Evolutionary conservation across 2,888 invertebrate species (phyloP).

Genomic region (Calliopum simillimum): DNA sequence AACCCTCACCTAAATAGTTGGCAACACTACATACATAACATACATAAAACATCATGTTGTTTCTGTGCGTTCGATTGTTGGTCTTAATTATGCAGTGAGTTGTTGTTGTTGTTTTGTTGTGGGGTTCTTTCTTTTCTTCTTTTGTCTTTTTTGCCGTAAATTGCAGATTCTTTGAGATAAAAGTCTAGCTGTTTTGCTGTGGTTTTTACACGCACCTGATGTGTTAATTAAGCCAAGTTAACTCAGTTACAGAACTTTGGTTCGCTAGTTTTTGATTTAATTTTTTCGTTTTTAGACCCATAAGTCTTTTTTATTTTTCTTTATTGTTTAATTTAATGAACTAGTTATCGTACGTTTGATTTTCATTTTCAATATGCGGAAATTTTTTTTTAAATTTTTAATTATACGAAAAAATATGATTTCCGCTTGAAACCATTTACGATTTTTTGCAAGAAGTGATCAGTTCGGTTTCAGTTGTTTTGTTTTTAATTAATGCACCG

Average conservation of each 20-base stretch:
- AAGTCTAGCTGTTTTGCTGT: too few relatives aligned
- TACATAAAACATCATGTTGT: background rate
- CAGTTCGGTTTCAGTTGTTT: too few relatives aligned
- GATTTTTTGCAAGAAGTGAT: background rate
- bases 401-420: background rate
- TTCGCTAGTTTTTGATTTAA: constrained; percentile 1
- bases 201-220: constrained; percentile 12
- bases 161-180: too few relatives aligned
- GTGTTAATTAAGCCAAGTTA: constrained; percentile 21
- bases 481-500: background rate
- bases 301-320: background rate
- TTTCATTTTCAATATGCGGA: constrained; percentile 1
- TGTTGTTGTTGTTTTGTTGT: constrained; percentile 2
- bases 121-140: background rate
- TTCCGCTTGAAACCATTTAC: background rate
- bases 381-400: too few relatives aligned
- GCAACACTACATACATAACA: constrained; percentile 2
- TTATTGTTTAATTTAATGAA: background rate
- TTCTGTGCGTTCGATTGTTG: constrained; percentile 9
- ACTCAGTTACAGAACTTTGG: constrained; percentile 2
- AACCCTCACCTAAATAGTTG: constrained; percentile 13
- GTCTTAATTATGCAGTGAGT: background rate
- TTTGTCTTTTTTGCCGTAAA: background rate
- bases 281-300: background rate
- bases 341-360: background rate